Evolutionary conservation across 2,797 vertebrate genomes (phyloP).

Genomic region (Tapera naevia): DNA sequence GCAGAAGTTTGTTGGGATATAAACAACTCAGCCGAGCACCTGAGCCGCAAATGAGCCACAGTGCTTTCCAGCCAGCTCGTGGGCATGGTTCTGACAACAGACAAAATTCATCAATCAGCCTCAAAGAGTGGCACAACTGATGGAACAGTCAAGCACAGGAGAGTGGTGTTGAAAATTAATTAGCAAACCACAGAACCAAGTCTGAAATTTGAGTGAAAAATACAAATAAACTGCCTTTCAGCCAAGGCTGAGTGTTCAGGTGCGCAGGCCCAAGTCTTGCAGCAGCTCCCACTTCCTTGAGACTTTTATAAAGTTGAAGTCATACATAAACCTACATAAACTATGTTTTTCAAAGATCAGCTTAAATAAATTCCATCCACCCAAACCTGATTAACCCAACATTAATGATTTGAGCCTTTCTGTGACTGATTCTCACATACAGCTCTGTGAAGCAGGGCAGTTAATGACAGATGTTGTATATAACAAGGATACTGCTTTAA

Average conservation of each 20-base stretch:
- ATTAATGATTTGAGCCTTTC: not conserved
- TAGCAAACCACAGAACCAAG: not conserved
- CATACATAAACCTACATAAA: not conserved
- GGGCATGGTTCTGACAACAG: not conserved
- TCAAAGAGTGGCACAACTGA: not conserved
- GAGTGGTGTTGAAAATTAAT: not conserved
- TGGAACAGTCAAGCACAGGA: rapidly evolving
- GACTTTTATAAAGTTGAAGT: not conserved
- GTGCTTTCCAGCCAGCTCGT: not conserved
- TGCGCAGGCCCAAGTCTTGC: not conserved
- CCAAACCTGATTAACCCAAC: not conserved
- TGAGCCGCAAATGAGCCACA: not conserved
- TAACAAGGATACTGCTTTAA: not conserved
- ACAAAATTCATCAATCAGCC: not conserved
- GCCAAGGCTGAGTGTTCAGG: not conserved
- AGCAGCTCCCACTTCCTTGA: not conserved
- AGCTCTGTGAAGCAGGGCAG: not conserved
- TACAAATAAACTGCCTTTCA: not conserved
- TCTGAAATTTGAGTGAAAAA: not conserved
- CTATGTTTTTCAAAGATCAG: not conserved
- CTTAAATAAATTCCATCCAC: not conserved
- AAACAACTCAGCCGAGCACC: not conserved
- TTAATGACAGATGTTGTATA: not conserved
- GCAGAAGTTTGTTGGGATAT: not conserved
- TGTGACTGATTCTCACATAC: not conserved